Conservation (phyloP, 2,113 vertebrate genomes). For the Saiga tatarica region DNA sequence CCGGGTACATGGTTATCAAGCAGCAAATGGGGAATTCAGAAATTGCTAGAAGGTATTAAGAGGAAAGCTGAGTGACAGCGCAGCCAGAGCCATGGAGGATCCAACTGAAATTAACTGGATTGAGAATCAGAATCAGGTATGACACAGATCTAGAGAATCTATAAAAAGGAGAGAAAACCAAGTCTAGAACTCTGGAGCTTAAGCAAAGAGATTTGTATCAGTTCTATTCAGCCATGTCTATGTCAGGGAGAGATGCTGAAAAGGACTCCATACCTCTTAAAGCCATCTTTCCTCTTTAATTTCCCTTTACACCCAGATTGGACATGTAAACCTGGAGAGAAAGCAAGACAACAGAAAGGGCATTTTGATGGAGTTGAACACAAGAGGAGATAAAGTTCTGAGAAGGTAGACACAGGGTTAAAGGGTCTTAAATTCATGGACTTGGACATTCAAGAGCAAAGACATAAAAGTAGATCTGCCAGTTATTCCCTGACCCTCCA, state of each 20-base stretch:
- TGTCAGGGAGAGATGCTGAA: background rate
- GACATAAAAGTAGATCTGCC: background rate
- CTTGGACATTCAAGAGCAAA: background rate
- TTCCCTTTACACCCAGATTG: background rate
- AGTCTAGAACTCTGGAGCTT: background rate
- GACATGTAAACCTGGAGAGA: background rate
- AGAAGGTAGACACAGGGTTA: background rate
- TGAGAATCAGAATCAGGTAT: background rate
- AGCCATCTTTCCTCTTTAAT: background rate
- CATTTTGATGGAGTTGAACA: background rate
- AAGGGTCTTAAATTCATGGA: background rate
- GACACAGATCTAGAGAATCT: background rate
- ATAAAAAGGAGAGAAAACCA: background rate
- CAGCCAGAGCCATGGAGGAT: background rate
- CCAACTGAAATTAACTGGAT: background rate
- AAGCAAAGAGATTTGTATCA: background rate
- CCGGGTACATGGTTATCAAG: rapidly evolving
- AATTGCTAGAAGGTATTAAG: background rate
- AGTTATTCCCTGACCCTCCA: background rate
- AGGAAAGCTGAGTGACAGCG: background rate
- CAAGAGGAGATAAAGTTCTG: background rate
- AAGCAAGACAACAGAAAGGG: background rate
- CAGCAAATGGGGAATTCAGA: background rate
- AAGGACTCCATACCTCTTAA: background rate
- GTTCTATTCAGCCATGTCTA: background rate